Base-by-base conservation (phyloP, 2,113 vertebrate species). In the Australoheros scitulus region DNA sequence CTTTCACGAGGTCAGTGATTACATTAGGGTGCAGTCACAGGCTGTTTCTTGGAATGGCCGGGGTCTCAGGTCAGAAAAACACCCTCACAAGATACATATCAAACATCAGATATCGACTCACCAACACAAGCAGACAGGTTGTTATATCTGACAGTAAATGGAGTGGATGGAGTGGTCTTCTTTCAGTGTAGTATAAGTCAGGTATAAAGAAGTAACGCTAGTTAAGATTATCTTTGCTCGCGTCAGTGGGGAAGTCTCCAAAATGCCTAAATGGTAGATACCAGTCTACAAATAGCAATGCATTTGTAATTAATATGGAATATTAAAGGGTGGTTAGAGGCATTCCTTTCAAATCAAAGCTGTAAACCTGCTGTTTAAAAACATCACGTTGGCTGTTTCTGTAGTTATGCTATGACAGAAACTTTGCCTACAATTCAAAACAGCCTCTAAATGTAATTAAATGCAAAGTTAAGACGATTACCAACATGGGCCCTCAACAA, bases 1-100 rank as follows among this genome's bases (percentile, higher is more conserved):
- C 82, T 88, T 92, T 88, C 92, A 90, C 92, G 93, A 93, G 92
- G 92, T 68, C 74, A 60, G 36, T 90, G 82, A 92, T 92, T 92
- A 84, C 81, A 91, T 92, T 88, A 82, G 52, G 79, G 61, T 82
- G 60, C 56, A 89, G 89, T 87, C 86, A 88, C 74, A 92, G 91
- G 68, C 65, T 81, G 80, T 78, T 92, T 88, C 82, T 92, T 77
- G 65, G 85, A 34, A 26, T 32, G 57, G 20, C 76, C 61, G 55
- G 58, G 72, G 72, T 84, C 85, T 61, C 17, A 68, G 90, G 87
- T 91, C 86, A 92, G 75, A 88, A 89, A 91, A 93, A 90, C 89
- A 89, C 88, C 72, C 82, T 84, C 84, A 90, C 75, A 52, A 91
- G 90, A 92, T 84, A 58, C 75, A 4, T 60, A 91, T 87, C 59